These are phyloP conservation scores for Pollenia labialis DNA, from an alignment of 2,888 invertebrate species.

Conservation along the genomic window DNA sequence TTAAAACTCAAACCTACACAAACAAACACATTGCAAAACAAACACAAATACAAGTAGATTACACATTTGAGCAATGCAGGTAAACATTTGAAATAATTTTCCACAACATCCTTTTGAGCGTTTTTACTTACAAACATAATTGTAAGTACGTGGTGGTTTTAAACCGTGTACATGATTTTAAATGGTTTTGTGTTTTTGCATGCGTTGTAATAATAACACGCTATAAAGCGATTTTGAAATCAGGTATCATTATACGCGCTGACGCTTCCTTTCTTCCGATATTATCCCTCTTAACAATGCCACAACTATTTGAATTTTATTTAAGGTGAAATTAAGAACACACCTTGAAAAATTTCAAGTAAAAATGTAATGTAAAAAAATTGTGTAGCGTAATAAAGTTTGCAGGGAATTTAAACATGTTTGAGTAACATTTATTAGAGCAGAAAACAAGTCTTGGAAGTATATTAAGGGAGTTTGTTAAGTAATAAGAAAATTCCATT, in stretches of 20 bases:
- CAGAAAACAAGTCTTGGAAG: neutral
- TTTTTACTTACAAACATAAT: neutral
- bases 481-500: too few relatives aligned
- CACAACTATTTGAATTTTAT: constrained; percentile 6
- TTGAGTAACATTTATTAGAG: neutral
- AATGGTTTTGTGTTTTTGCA: constrained; percentile 15
- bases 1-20: constrained; percentile 24
- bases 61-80: neutral
- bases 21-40: neutral
- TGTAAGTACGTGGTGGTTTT: neutral
- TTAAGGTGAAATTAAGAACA: constrained; percentile 15
- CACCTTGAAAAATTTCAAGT: neutral
- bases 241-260: constrained; percentile 63
- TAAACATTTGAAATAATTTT: constrained; percentile 13
- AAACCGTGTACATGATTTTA: neutral
- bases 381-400: neutral
- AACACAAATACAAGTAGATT: neutral
- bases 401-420: neutral
- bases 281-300: constrained; percentile 10
- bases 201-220: constrained; percentile 56
- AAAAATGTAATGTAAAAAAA: neutral
- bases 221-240: constrained; percentile 58
- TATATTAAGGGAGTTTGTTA: too few relatives aligned
- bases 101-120: neutral
- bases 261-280: constrained; percentile 61